Evolutionary conservation across 1,140 invertebrate genomes (phyloP).

Genomic region (Berghia stephanieae): DNA sequence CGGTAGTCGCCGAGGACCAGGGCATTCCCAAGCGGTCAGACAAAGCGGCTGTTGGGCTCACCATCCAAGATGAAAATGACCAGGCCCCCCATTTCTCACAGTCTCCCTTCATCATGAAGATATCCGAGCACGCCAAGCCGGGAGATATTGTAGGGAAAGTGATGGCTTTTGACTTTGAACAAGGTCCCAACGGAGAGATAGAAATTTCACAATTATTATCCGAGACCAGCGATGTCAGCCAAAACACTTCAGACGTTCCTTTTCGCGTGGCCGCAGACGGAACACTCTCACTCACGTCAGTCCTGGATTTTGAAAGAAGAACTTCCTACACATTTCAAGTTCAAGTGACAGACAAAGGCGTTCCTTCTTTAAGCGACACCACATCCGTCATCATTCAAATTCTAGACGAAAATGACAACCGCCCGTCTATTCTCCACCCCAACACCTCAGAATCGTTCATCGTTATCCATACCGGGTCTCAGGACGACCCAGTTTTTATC

Average conservation of each 20-base stretch:
- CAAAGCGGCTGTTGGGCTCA: slow-evolving; percentile 34
- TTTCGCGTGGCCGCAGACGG: slow-evolving; percentile 35
- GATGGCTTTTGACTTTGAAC: slow-evolving; percentile 36
- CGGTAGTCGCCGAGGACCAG: slow-evolving; percentile 43
- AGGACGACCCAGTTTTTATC: slow-evolving; percentile 23
- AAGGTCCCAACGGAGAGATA: slow-evolving; percentile 37
- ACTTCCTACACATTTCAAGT: slow-evolving; percentile 83
- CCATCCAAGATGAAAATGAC: slow-evolving; percentile 49
- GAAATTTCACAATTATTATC: slow-evolving; percentile 31
- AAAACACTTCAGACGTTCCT: neutral
- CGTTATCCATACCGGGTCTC: slow-evolving; percentile 26
- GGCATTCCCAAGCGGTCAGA: slow-evolving; percentile 39
- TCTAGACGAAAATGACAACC: slow-evolving; percentile 80
- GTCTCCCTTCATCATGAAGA: slow-evolving; percentile 37
- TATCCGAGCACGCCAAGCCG: slow-evolving; percentile 38
- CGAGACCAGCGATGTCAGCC: slow-evolving; percentile 14
- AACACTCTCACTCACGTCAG: slow-evolving; percentile 19
- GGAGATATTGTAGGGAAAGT: slow-evolving; percentile 34
- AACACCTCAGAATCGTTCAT: slow-evolving; percentile 37
- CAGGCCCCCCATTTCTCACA: slow-evolving; percentile 40
- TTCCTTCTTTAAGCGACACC: slow-evolving; percentile 85
- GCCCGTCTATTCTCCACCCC: slow-evolving; percentile 65
- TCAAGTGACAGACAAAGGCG: slow-evolving; percentile 89
- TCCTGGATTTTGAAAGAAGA: slow-evolving; percentile 82
- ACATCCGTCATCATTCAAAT: slow-evolving; percentile 83